These are phyloP conservation scores for Leiothrix lutea DNA, from an alignment of 2,113 vertebrate species.

Conservation along the genomic window DNA sequence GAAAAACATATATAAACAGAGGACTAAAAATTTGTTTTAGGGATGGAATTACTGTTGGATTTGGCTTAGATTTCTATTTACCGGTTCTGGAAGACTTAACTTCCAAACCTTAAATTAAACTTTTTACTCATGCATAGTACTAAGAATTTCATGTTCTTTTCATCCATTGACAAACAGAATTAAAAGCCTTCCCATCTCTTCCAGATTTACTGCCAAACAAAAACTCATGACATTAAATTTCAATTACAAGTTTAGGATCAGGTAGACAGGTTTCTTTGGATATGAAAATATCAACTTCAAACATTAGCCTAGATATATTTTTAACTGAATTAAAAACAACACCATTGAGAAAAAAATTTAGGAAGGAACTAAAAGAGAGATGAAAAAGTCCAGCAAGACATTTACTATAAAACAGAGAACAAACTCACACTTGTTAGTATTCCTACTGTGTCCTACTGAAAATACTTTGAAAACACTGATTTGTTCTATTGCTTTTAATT, in stretches of 20 bases:
- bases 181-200: neutral
- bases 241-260: neutral
- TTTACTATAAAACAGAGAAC: neutral
- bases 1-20: neutral
- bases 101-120: neutral
- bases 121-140: neutral
- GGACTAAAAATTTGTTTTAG: neutral
- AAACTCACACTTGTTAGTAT: neutral
- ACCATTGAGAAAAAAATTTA: neutral
- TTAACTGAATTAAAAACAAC: neutral
- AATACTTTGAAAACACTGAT: neutral
- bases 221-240: neutral
- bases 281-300: neutral
- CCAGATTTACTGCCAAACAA: neutral
- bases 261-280: neutral
- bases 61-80: neutral
- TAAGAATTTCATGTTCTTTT: neutral
- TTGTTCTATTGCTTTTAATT: neutral
- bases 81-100: neutral
- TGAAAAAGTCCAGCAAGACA: neutral
- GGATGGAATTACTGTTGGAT: neutral
- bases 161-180: neutral
- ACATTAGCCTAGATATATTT: neutral
- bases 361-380: neutral
- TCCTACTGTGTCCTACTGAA: neutral